These are phyloP conservation scores for Meiosimyza decipiens DNA, from an alignment of 2,888 invertebrate genomes.

Conservation along the genomic window DNA sequence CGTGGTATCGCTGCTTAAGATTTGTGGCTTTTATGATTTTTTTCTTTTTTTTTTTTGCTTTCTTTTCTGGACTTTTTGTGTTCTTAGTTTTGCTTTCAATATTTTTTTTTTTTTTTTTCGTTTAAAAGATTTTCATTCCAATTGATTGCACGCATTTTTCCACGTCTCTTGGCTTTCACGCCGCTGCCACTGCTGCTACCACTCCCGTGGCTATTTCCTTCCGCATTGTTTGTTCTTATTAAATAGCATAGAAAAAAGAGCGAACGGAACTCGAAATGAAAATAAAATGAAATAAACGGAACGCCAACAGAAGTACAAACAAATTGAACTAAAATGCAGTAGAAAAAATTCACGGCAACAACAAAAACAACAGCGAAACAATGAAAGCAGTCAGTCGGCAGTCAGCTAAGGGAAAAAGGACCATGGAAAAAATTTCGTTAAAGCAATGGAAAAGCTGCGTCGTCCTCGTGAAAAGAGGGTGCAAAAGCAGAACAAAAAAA, in stretches of 20 bases:
- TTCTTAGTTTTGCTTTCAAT: neutral
- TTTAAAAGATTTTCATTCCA: slow-evolving; percentile 52
- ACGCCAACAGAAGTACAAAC: slow-evolving; percentile 11
- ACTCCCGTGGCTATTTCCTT: neutral
- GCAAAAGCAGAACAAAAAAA: too few relatives aligned
- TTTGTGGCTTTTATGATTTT: slow-evolving; percentile 20
- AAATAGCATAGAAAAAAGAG: slow-evolving; percentile 5
- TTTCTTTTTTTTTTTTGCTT: slow-evolving; percentile 15
- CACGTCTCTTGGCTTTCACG: slow-evolving; percentile 6
- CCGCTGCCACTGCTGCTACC: too few relatives aligned
- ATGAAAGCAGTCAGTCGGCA: too few relatives aligned
- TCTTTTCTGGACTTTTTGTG: slow-evolving; percentile 2
- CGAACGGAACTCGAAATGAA: neutral
- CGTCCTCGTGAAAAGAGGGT: too few relatives aligned
- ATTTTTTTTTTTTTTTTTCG: slow-evolving; percentile 17
- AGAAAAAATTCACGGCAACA: neutral
- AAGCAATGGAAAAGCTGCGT: too few relatives aligned
- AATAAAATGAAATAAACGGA: slow-evolving; percentile 16
- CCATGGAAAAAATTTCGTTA: too few relatives aligned
- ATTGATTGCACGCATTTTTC: slow-evolving; percentile 56
- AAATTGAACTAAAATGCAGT: slow-evolving; percentile 26
- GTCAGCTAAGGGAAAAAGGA: too few relatives aligned
- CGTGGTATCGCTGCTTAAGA: neutral
- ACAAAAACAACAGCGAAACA: neutral
- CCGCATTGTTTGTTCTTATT: slow-evolving; percentile 21